Conservation (phyloP, 2,888 invertebrate species). For the Thera britannica region DNA sequence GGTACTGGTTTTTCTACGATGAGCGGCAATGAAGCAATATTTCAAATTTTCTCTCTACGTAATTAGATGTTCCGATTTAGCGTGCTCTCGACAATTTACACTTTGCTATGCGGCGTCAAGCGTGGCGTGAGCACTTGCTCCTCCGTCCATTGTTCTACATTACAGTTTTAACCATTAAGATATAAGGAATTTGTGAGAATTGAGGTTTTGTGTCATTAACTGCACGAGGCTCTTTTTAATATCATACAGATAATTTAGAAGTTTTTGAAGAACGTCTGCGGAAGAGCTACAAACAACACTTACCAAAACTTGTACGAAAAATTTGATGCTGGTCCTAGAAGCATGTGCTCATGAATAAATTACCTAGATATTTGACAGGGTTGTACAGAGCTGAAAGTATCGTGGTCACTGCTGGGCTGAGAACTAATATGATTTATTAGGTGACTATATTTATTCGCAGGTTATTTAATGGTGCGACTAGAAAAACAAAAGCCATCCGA, state of each 20-base stretch:
- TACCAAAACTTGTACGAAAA: neutral
- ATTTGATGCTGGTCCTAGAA: no score
- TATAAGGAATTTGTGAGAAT: constrained; percentile 43
- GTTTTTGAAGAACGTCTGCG: neutral
- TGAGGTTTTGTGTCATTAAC: constrained; percentile 40
- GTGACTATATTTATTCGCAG: no score
- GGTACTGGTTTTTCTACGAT: constrained; percentile 54
- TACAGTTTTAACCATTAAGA: constrained; percentile 47
- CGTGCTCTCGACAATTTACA: constrained; percentile 60
- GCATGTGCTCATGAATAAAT: no score
- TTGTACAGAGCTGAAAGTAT: no score
- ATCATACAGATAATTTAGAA: constrained; percentile 8
- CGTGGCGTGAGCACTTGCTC: constrained; percentile 48
- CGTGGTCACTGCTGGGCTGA: no score
- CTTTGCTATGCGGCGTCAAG: constrained; percentile 47
- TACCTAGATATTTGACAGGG: neutral
- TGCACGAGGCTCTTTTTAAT: constrained; percentile 27
- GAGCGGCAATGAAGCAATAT: constrained; percentile 57
- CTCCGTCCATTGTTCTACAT: constrained; percentile 61
- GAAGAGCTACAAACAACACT: neutral
- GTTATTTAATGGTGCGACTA: neutral
- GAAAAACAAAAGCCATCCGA: constrained; percentile 3
- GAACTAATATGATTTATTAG: no score
- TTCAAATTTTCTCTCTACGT: constrained; percentile 54
- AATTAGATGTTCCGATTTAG: constrained; percentile 55